These are phyloP conservation scores for Murina feae DNA, from an alignment of 2,113 vertebrate genomes.

Conservation along the genomic window DNA sequence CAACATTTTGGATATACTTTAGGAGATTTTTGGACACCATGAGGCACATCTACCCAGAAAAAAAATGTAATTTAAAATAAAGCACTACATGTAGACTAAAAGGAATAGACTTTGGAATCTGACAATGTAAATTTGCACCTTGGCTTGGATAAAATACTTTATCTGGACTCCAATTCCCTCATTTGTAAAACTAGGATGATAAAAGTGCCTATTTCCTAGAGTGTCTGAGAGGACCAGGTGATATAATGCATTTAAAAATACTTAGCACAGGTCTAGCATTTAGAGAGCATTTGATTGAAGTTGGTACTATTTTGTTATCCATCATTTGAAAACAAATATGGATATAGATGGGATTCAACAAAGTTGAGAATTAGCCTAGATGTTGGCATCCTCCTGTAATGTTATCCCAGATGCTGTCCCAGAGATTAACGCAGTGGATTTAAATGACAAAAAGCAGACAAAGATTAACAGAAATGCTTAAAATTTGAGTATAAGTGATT, in stretches of 20 bases:
- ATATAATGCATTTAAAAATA: background rate
- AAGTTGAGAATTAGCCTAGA: background rate
- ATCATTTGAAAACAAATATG: background rate
- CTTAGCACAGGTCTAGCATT: background rate
- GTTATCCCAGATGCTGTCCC: background rate
- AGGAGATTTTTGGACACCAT: background rate
- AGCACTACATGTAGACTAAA: background rate
- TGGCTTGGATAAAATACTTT: background rate
- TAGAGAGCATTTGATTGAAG: background rate
- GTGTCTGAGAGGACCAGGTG: background rate
- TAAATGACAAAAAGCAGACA: background rate
- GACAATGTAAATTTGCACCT: background rate
- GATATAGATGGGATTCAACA: background rate
- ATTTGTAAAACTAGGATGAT: background rate
- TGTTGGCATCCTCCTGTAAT: background rate
- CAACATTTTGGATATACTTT: background rate
- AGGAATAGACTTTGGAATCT: background rate
- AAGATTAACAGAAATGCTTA: background rate
- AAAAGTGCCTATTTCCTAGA: background rate
- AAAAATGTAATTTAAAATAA: conserved; percentile 6
- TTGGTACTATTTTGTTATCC: background rate
- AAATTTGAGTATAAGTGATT: background rate
- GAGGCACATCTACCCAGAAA: background rate
- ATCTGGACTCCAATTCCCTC: background rate
- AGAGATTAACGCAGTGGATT: background rate